Evolutionary conservation across 1,140 invertebrate genomes (phyloP), one percentile per base, ranked within the genome.

Genomic region (Drosophila seguyi): DNA sequence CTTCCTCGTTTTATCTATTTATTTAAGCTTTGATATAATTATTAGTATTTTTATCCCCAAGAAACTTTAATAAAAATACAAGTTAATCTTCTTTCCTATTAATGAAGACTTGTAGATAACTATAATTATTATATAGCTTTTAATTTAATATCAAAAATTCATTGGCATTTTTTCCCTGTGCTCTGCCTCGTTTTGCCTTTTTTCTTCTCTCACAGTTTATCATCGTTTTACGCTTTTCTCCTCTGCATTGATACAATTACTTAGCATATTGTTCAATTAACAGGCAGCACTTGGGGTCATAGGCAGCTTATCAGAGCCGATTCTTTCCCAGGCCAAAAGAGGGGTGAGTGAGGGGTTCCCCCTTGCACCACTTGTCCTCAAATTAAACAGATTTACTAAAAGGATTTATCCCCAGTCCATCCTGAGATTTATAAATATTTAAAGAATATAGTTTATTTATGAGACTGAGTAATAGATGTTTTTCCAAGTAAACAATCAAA

Each of bases 181-280:
- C 18, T 36, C 25, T 27, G 1, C 5, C n/a, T 13, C 27, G 11
- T 52, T 34, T 20, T 20, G n/a, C 11, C 3, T 34, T n/a, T 48
- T 34, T n/a, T n/a, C 4, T 7, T 10, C 25, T 53, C 50, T 20
- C 50, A 34, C 29, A 52, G 6, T 41, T 58, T 29, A 27, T 41
- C 42, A 10, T 22, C 44, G 13, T 25, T 45, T 25, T 16, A 16
- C 13, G 44, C 7, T 45, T 14, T 44, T 27, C 31, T 41, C 25
- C 22, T 36, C 22, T 62, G 18, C 41, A 27, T 56, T 22, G 65
- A 74, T 82, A 78, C 75, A 83, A 83, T 83, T 83, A 75, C 82
- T 83, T 83, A 83, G 81, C 80, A 83, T 83, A 83, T 83, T 83
- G 61, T 83, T 50, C 75, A 83, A 83, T 79, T 66, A 78, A 57